A percentile compares a stretch with the other conserved stretches of the same genome.
Evolutionary conservation across 2,888 invertebrate genomes (phyloP).

Genomic region (Liopterus haemorrhoidalis): DNA sequence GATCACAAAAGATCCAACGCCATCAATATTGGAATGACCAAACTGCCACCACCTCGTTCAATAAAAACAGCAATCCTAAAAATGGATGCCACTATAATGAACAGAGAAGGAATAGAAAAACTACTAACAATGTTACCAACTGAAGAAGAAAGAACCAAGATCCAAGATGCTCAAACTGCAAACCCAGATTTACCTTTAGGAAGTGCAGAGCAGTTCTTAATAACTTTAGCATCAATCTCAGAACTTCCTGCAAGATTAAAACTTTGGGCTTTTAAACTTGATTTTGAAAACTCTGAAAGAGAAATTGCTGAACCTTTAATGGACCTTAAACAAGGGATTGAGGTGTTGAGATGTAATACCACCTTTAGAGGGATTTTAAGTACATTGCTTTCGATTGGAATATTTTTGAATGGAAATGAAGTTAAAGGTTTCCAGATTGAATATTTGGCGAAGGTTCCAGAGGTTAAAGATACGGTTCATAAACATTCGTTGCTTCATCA

Average conservation of each 20-base stretch:
- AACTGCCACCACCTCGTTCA: conserved; percentile 92
- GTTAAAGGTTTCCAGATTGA: conserved; percentile 97
- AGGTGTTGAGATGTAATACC: conserved; percentile 81
- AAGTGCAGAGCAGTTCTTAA: conserved; percentile 96
- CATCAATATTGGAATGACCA: conserved; percentile 99
- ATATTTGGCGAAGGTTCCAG: conserved; percentile 93
- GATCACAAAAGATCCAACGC: conserved; percentile 97
- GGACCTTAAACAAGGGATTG: conserved; percentile 96
- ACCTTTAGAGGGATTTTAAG: conserved; percentile 94
- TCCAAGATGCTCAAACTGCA: conserved; percentile 89
- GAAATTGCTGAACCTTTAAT: conserved; percentile 98
- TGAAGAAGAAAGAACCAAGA: conserved; percentile 85
- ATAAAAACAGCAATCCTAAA: conserved; percentile 99
- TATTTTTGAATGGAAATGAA: conserved; percentile 88
- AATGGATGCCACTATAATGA: conserved; percentile 98
- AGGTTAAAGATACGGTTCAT: conserved; percentile 98
- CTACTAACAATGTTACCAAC: conserved; percentile 94
- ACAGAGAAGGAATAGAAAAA: conserved; percentile 97
- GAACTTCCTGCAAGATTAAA: conserved; percentile 89
- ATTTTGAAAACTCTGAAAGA: conserved; percentile 95
- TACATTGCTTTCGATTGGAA: conserved; percentile 89
- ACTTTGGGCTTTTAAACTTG: conserved; percentile 97
- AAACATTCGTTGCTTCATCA: conserved; percentile 97
- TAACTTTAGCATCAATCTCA: conserved; percentile 91
- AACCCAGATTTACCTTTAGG: conserved; percentile 88